A percentile compares a stretch with the other conserved stretches of the same genome.
Conservation (phyloP, 1,140 invertebrate species). For the Diorhabda elongata region DNA sequence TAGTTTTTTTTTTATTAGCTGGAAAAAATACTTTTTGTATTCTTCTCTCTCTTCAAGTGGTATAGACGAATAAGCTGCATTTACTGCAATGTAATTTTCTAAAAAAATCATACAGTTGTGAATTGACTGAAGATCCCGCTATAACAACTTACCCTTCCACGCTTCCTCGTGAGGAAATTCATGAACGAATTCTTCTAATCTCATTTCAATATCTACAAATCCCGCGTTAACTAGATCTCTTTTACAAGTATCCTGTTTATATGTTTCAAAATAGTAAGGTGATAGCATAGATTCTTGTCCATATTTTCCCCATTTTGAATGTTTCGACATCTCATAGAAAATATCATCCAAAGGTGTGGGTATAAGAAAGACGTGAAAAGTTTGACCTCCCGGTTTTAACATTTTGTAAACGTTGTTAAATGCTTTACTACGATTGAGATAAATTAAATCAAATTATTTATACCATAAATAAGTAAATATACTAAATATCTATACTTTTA, state of each 20-base stretch:
- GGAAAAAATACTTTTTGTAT: too few species aligned
- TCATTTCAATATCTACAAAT: neutral
- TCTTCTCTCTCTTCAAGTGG: too few species aligned
- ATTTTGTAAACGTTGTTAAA: slow-evolving; percentile 10
- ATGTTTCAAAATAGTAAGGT: neutral
- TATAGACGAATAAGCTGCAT: too few species aligned
- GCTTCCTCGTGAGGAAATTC: neutral
- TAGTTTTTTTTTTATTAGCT: too few species aligned
- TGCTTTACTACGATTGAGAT: neutral
- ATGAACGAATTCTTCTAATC: neutral
- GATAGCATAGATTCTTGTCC: slow-evolving; percentile 4
- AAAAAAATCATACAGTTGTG: too few species aligned
- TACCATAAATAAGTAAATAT: too few species aligned
- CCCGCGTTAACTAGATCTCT: neutral
- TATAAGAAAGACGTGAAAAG: neutral
- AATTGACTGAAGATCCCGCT: too few species aligned
- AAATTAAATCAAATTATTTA: too few species aligned
- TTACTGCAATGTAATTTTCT: too few species aligned
- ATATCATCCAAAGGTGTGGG: neutral
- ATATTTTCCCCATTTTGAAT: slow-evolving; percentile 8
- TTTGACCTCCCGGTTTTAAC: slow-evolving; percentile 9
- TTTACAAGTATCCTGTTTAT: neutral
- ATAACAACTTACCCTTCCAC: neutral
- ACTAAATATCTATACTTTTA: too few species aligned
- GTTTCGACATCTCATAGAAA: neutral